Evolutionary conservation across 2,113 vertebrate genomes (phyloP), one percentile per base, ranked within the genome.

Genomic region (Cryptomyrus ogoouensis): DNA sequence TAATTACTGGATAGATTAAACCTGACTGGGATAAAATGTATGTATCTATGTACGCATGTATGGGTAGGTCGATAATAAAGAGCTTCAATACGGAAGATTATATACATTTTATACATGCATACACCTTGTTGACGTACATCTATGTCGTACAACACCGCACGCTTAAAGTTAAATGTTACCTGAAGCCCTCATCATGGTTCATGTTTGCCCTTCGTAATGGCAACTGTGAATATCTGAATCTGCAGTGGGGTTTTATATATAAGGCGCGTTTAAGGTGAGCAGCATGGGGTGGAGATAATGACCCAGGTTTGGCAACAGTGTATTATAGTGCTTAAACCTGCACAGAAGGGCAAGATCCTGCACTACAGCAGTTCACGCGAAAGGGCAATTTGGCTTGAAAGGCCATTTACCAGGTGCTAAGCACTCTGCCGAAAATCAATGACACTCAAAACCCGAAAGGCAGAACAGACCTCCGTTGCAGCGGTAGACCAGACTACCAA

Each of bases 381-480:
- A 53, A 87, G n/a, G 47, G 31, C 85, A 17, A 53, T 53, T 87
- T 87, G 49, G 27, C 47, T 53, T 56, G 47, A 87, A 56, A 56
- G 85, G 85, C 50, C 27, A 19, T 87, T 35, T 39, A 87, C 49
- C 10, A 49, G 46, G 85, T 87, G 49, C 31, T 87, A 50, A 87
- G 24, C 83, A 47, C 83, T 49, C 83, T 35, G 49, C 27, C 3
- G 49, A 56, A 53, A 87, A 56, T 53, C 85, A 53, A 53, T 87
- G 85, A 50, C 50, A 35, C 49, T 53, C 85, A 87, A 53, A 87
- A 53, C 6, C 46, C 21, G 85, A 87, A 87, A 87, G 52, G 85
- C 85, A 87, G 50, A 87, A 53, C 31, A 42, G 49, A 86, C 47
- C 44, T 17, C 46, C 24, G 9, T n/a, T 47, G 83, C 44, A 24